Conservation (phyloP, 1,140 invertebrate species). For the Papilio machaon region DNA sequence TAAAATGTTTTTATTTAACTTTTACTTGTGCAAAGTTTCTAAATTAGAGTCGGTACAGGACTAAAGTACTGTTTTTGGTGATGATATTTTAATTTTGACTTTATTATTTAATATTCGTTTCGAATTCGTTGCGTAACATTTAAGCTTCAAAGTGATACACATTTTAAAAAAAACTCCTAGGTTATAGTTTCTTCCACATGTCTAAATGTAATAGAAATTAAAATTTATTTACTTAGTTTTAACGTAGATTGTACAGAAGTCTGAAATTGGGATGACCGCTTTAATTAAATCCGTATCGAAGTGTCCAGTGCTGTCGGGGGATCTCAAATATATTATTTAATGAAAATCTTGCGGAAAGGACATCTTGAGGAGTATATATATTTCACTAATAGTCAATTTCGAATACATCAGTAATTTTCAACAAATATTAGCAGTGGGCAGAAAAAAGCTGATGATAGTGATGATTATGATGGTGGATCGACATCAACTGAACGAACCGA, state of each 20-base stretch:
- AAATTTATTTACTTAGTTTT: neutral
- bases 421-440: too few species aligned
- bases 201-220: neutral
- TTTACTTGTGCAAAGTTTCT: neutral
- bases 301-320: neutral
- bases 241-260: neutral
- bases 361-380: neutral
- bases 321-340: neutral
- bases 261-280: conserved; percentile 3
- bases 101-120: too few species aligned
- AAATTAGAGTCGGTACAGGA: neutral
- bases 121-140: too few species aligned
- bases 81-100: too few species aligned
- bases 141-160: too few species aligned
- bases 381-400: neutral
- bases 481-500: too few species aligned
- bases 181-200: neutral
- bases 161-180: neutral
- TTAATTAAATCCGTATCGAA: conserved; percentile 28
- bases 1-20: conserved; percentile 18
- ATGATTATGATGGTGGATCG: too few species aligned
- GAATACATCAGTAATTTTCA: neutral
- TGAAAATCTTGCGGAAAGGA: conserved; percentile 9
- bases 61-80: too few species aligned
- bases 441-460: too few species aligned